A percentile compares a stretch with the other conserved stretches of the same genome.
phyloP scores from a whole-genome alignment of 1,140 invertebrate genomes.

The Diuraphis noxia region DNA sequence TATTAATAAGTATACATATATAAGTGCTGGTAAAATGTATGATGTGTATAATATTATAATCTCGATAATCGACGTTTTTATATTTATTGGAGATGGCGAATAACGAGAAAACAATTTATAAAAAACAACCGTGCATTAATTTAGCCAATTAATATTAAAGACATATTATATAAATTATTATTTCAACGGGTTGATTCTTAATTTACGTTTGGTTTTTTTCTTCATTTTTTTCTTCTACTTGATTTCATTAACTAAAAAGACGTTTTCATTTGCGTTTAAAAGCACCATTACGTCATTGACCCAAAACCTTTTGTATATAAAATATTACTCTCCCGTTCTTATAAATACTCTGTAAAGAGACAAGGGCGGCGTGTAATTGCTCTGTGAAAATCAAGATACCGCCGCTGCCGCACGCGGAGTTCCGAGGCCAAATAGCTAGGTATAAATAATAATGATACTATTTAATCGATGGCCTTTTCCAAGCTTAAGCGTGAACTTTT shows the following conservation, averaged over 20 bases:
- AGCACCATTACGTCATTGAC: slow-evolving; percentile 34
- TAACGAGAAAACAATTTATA: slow-evolving; percentile 30
- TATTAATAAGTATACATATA: neutral
- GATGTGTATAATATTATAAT: neutral
- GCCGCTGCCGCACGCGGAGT: neutral
- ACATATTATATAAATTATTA: neutral
- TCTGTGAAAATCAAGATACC: slow-evolving; percentile 26
- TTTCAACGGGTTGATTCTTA: neutral
- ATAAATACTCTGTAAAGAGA: slow-evolving; percentile 5
- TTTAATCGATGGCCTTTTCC: neutral
- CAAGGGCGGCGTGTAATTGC: slow-evolving; percentile 33
- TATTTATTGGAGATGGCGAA: neutral
- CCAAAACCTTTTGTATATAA: slow-evolving; percentile 39
- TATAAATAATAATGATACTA: neutral
- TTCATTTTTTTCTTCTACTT: neutral
- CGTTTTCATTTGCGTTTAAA: neutral
- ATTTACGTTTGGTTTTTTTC: neutral
- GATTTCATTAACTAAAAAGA: neutral
- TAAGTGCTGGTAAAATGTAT: neutral
- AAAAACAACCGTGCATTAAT: slow-evolving; percentile 12
- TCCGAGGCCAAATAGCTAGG: slow-evolving; percentile 2
- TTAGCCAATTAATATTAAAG: neutral
- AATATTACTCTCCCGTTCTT: neutral
- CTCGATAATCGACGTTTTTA: neutral
- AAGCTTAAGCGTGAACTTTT: slow-evolving; percentile 1